phyloP scores from a whole-genome alignment of 23 tunicate species.

The Styela plicata region DNA sequence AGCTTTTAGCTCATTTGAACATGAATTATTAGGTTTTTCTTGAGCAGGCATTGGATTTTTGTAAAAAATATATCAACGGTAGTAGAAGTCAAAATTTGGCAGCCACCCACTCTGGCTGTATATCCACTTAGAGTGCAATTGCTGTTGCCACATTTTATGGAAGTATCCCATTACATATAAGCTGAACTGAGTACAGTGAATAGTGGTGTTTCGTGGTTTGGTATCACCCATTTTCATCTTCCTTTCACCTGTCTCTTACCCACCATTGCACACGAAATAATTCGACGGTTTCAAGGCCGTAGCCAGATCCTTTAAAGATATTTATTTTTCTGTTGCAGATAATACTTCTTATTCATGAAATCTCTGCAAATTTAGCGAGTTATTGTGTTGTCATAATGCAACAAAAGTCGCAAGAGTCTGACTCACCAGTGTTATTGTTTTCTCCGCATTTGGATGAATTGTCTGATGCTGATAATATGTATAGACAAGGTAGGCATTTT shows the following conservation, averaged over 20 bases:
- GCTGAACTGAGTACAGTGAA: no score
- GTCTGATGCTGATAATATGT: slow-evolving; percentile 13
- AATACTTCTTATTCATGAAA: slow-evolving; percentile 44
- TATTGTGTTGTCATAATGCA: slow-evolving; percentile 53
- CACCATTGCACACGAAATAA: neutral
- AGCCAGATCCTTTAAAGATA: neutral
- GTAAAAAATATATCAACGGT: no score
- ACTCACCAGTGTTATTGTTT: slow-evolving; percentile 50
- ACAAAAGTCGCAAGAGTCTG: slow-evolving; percentile 30
- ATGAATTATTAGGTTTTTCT: no score
- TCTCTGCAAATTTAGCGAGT: slow-evolving; percentile 58
- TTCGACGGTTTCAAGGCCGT: no score
- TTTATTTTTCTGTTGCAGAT: slow-evolving; percentile 40
- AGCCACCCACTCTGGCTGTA: no score
- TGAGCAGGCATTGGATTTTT: no score
- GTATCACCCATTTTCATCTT: neutral
- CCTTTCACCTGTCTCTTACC: neutral
- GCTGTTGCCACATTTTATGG: no score
- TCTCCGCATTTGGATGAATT: slow-evolving; percentile 64
- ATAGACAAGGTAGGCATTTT: slow-evolving; percentile 14
- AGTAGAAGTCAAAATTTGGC: no score
- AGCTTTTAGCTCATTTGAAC: no score
- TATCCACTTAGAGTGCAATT: no score
- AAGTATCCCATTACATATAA: no score
- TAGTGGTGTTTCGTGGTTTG: no score